phyloP scores from a whole-genome alignment of 1,140 invertebrate genomes.

The Plodia interpunctella region DNA sequence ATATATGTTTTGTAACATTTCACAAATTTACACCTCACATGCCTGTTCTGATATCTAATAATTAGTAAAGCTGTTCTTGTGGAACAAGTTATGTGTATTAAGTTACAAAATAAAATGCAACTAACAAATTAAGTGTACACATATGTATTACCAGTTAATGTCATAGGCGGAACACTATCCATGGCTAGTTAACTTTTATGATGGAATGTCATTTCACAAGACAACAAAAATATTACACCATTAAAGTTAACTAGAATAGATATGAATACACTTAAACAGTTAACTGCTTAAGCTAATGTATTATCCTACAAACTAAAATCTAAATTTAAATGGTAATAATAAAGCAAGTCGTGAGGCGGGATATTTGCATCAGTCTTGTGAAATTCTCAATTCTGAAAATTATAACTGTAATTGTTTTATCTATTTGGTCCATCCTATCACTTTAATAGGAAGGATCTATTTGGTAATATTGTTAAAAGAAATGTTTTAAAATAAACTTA shows the following conservation, averaged over 20 bases:
- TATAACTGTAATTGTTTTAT: conserved; percentile 64
- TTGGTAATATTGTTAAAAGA: conserved; percentile 69
- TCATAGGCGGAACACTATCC: neutral
- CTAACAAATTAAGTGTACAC: conserved; percentile 45
- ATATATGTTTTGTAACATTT: conserved; percentile 44
- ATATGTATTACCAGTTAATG: conserved; percentile 17
- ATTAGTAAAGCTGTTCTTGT: conserved; percentile 53
- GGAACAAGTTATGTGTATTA: conserved; percentile 38
- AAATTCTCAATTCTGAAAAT: conserved; percentile 73
- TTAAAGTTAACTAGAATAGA: neutral
- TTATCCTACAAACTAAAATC: conserved; percentile 61
- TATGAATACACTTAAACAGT: conserved; percentile 48
- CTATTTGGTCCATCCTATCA: conserved; percentile 48
- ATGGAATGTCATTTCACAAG: neutral
- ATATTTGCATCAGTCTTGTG: conserved; percentile 77
- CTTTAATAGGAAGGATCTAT: conserved; percentile 22
- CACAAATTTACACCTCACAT: conserved; percentile 36
- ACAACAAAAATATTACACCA: neutral
- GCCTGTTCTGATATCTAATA: conserved; percentile 35
- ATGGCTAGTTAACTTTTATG: neutral
- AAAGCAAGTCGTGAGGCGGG: conserved; percentile 77
- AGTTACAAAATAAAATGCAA: conserved; percentile 49
- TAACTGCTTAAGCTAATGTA: conserved; percentile 45
- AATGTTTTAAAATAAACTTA: conserved; percentile 41
- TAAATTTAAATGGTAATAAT: conserved; percentile 75